Conservation (phyloP, 2,797 vertebrate species). For the Aotus griseimembra region DNA sequence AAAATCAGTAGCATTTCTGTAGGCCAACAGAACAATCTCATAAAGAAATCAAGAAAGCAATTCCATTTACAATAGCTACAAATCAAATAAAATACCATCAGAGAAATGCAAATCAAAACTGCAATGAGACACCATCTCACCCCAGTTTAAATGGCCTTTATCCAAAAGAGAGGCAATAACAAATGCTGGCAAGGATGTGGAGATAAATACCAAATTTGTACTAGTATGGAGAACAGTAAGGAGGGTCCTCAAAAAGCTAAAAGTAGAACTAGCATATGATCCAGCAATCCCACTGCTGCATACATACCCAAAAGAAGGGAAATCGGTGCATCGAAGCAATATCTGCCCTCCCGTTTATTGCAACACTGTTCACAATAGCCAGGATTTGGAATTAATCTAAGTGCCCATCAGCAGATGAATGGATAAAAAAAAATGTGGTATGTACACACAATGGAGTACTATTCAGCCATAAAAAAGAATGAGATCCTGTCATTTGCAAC, state of each 20-base stretch:
- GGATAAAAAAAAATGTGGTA: not conserved
- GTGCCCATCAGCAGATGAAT: not conserved
- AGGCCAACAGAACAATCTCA: not conserved
- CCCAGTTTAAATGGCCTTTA: not conserved
- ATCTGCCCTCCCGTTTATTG: not conserved
- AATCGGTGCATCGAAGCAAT: not conserved
- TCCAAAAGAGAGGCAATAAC: not conserved
- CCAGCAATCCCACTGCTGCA: not conserved
- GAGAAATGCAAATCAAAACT: not conserved
- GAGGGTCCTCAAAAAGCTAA: not conserved
- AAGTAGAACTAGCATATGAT: not conserved
- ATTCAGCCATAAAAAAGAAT: not conserved
- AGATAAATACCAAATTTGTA: not conserved
- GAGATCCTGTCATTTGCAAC: not conserved
- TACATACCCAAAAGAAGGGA: not conserved
- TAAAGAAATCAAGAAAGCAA: not conserved
- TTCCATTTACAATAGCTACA: not conserved
- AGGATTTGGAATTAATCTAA: not conserved
- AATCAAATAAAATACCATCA: not conserved
- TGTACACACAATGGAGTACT: not conserved
- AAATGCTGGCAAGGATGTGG: not conserved
- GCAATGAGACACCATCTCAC: not conserved
- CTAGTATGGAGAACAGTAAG: not conserved
- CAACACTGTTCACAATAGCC: not conserved
- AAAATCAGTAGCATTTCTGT: not conserved